These are phyloP conservation scores for Camelus bactrianus DNA, from an alignment of 2,113 vertebrate genomes.

Conservation along the genomic window DNA sequence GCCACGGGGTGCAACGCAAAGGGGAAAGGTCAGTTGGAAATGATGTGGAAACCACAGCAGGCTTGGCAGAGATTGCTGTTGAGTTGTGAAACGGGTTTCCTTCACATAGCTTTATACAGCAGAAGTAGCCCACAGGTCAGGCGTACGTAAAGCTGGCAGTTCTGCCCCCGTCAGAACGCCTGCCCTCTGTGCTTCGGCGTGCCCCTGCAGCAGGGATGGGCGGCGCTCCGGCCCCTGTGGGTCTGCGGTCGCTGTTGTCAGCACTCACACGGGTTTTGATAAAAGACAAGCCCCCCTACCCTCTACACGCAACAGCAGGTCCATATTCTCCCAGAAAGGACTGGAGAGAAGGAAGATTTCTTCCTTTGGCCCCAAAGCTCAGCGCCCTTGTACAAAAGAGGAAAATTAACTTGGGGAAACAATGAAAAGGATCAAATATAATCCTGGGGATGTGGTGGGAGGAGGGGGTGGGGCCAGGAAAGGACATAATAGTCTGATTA, in stretches of 20 bases:
- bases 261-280: neutral
- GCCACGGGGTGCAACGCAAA: neutral
- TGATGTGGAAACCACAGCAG: neutral
- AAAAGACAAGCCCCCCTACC: neutral
- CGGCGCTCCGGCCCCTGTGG: rapidly evolving
- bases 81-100: rapidly evolving
- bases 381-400: neutral
- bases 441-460: too few species aligned
- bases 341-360: neutral
- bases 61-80: neutral
- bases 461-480: neutral
- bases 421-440: neutral
- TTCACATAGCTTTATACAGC: too few species aligned
- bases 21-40: neutral
- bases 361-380: neutral
- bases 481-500: too few species aligned
- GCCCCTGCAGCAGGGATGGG: rapidly evolving
- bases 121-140: neutral
- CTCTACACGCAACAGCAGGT: rapidly evolving
- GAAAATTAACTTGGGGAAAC: neutral
- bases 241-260: neutral
- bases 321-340: rapidly evolving
- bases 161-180: rapidly evolving
- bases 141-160: neutral
- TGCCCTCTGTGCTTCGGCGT: rapidly evolving